Percentiles rank a stretch among this genome's conserved stretches.
phyloP scores from a whole-genome alignment of 2,113 vertebrate genomes.

The Lepus timidus region DNA sequence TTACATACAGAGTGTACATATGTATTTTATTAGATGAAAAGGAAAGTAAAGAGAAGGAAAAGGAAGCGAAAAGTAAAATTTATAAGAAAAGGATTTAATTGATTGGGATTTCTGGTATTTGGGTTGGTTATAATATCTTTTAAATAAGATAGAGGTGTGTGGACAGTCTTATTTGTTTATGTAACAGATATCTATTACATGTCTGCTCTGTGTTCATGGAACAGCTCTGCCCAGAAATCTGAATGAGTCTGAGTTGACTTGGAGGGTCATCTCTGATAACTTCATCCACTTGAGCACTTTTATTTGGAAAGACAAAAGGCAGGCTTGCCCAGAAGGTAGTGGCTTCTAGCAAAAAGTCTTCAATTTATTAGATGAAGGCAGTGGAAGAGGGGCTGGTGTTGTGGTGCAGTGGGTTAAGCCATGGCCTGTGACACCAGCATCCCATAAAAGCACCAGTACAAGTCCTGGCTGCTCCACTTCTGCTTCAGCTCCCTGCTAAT shows the following conservation, averaged over 20 bases:
- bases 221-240: background rate
- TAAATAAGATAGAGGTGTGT: conserved; percentile 5
- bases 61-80: background rate
- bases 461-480: too few species aligned
- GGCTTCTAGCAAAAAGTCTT: background rate
- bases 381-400: background rate
- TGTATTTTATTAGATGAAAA: conserved; percentile 6
- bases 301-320: conserved; percentile 20
- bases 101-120: conserved; percentile 15
- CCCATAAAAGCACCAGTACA: too few species aligned
- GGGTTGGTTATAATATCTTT: conserved; percentile 19
- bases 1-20: background rate
- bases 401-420: too few species aligned
- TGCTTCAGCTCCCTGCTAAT: too few species aligned
- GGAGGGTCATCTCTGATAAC: background rate
- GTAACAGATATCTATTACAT: background rate
- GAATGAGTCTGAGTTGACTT: background rate
- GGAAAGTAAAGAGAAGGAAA: background rate
- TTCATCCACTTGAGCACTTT: background rate
- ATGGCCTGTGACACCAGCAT: too few species aligned
- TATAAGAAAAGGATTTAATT: background rate
- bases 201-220: background rate
- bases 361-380: background rate
- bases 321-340: background rate
- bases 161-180: background rate